These are phyloP conservation scores for Linnaemya tessellans DNA, from an alignment of 2,888 invertebrate genomes.

Conservation along the genomic window DNA sequence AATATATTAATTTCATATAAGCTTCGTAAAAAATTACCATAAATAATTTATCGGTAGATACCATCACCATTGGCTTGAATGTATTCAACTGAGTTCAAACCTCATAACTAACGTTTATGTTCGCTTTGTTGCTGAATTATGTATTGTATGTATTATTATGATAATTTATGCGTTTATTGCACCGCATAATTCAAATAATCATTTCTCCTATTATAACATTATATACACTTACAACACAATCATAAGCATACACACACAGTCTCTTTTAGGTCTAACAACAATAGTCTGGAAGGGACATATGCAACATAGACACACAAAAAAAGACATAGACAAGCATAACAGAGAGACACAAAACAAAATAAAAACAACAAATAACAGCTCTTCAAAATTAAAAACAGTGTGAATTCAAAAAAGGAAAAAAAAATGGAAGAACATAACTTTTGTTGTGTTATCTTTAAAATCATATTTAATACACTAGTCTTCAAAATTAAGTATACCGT, in stretches of 20 bases:
- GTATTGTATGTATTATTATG: slow-evolving; percentile 53
- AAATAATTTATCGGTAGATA: no score
- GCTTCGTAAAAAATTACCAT: no score
- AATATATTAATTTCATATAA: no score
- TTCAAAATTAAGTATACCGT: no score
- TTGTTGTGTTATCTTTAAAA: no score
- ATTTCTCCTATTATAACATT: slow-evolving; percentile 46
- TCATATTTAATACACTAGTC: no score
- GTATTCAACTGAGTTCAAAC: not conserved
- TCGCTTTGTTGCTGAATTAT: slow-evolving; percentile 44
- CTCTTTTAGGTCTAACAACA: slow-evolving; percentile 11
- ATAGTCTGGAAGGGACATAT: slow-evolving; percentile 26
- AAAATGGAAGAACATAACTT: no score
- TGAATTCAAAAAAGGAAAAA: no score
- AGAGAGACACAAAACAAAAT: not conserved
- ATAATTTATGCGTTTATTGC: slow-evolving; percentile 71
- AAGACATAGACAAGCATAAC: slow-evolving; percentile 31
- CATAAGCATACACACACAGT: not conserved
- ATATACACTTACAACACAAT: slow-evolving; percentile 17
- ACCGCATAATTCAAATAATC: slow-evolving; percentile 68
- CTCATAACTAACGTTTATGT: not conserved
- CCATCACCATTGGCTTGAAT: no score
- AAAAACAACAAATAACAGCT: not conserved
- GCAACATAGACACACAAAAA: not conserved
- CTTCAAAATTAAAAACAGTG: slow-evolving; percentile 28